Evolutionary conservation across 1,140 invertebrate genomes (phyloP), one percentile per base, ranked within the genome.

Genomic region (Ostrea denselamellosa): DNA sequence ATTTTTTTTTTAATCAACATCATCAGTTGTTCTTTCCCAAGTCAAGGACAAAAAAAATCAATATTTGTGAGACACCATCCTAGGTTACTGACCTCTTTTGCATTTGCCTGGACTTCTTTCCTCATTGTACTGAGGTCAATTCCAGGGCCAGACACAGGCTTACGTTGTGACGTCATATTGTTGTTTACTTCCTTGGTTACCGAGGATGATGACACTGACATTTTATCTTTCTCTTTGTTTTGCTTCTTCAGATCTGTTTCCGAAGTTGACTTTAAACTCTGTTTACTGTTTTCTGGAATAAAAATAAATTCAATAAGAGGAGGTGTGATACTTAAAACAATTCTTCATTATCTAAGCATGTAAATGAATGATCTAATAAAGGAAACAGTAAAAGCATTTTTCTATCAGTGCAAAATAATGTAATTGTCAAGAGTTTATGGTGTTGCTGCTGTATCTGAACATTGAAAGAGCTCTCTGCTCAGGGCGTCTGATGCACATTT

Each of bases 11-110:
- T 62, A 17, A 58, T 58, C 12, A 12, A 58, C 56, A 12, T 19
- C 5, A 19, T 44, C 34, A 44, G 34, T 44, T 62, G 56, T n/a
- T 62, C 56, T 62, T 62, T 19, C 56, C 17, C 5, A 19, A 62
- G 17, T 19, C 14, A 17, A 19, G 56, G 56, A n/a, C 34, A 44
- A 77, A 28, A 7, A 68, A 8, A 71, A 77, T 77, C 68, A 34
- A 77, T 77, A 77, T 14, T 9, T 28, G 68, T 0, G 8, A 77
- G 68, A 77, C 68, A 14, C 68, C 68, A 28, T 7, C 9, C 25
- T 22, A 12, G 68, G 22, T 34, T 34, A 85, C 93, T 97, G 97
- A 85, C 96, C 97, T 88, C 97, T 94, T 90, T 90, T 0, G 91
- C 89, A 8, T 90, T 83, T 22, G 92, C 87, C 53, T 88, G 90